Conservation (phyloP, 1,140 invertebrate species). For the Brachionus manjavacas region DNA sequence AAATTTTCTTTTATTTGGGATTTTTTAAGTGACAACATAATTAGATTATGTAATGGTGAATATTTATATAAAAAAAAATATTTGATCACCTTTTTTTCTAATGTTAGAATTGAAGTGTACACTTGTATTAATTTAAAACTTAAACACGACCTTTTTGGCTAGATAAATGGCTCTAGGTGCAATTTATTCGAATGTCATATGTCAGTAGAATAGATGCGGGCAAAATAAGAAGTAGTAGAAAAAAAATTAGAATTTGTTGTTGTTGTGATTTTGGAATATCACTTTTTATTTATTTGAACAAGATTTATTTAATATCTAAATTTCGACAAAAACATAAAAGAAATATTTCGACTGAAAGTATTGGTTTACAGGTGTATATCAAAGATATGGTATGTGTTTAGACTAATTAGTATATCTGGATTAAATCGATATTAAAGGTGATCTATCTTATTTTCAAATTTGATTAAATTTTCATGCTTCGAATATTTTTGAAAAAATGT, state of each 20-base stretch:
- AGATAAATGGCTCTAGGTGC: not conserved
- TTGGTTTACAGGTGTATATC: slow-evolving; percentile 8
- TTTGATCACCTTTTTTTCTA: not conserved
- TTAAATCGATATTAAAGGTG: slow-evolving; percentile 25
- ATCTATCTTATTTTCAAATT: slow-evolving; percentile 26
- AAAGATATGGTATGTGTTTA: not conserved
- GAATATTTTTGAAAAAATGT: not conserved
- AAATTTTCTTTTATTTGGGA: no score
- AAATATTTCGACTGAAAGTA: not conserved
- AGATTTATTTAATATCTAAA: slow-evolving; percentile 26
- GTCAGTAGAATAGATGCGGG: not conserved
- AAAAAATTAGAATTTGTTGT: slow-evolving; percentile 1
- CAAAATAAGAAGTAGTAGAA: not conserved
- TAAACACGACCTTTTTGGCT: not conserved
- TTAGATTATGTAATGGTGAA: not conserved
- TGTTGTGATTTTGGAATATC: not conserved
- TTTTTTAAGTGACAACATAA: not conserved
- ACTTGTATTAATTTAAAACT: not conserved
- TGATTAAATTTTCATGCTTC: slow-evolving; percentile 25
- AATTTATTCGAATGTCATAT: not conserved
- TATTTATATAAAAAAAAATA: not conserved
- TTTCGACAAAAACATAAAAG: not conserved
- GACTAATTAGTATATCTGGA: slow-evolving; percentile 24
- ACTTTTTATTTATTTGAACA: slow-evolving; percentile 8
- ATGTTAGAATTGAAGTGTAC: not conserved